phyloP scores from a whole-genome alignment of 2,888 invertebrate genomes.

The Cephus pygmeus region DNA sequence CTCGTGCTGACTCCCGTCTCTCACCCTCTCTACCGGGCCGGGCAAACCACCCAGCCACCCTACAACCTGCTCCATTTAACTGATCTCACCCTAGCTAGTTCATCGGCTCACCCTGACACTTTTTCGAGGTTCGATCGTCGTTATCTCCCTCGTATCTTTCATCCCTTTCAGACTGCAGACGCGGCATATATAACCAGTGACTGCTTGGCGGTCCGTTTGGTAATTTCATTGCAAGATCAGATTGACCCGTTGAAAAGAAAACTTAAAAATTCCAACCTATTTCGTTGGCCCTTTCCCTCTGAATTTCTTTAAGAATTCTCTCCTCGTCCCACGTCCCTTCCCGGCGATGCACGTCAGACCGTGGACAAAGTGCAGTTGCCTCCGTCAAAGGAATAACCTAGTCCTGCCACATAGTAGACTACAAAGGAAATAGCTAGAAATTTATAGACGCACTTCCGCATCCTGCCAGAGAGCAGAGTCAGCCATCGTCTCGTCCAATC shows the following conservation, averaged over 20 bases:
- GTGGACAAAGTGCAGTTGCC: not conserved
- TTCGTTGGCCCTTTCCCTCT: too few species aligned
- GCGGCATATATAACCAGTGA: not conserved
- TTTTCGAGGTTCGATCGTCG: slow-evolving; percentile 12
- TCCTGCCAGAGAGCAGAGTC: not conserved
- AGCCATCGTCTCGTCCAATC: not conserved
- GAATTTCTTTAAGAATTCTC: not conserved
- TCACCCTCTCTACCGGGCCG: not conserved
- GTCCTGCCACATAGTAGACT: not conserved
- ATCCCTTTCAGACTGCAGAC: not conserved
- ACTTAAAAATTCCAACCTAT: too few species aligned
- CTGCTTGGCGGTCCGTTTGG: not conserved
- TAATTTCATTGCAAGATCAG: not conserved
- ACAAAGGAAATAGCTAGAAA: not conserved
- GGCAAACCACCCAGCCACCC: not conserved
- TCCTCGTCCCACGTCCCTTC: not conserved
- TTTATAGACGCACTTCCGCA: not conserved
- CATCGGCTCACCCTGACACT: not conserved
- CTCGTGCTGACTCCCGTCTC: not conserved
- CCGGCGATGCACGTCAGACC: not conserved
- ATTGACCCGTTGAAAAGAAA: not conserved
- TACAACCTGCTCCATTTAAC: not conserved
- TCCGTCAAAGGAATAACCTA: not conserved
- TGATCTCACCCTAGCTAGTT: not conserved
- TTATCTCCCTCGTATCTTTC: slow-evolving; percentile 1